Evolutionary conservation across 2,888 invertebrate genomes (phyloP), one percentile per base, ranked within the genome.

Genomic region (Endotricha flammealis): DNA sequence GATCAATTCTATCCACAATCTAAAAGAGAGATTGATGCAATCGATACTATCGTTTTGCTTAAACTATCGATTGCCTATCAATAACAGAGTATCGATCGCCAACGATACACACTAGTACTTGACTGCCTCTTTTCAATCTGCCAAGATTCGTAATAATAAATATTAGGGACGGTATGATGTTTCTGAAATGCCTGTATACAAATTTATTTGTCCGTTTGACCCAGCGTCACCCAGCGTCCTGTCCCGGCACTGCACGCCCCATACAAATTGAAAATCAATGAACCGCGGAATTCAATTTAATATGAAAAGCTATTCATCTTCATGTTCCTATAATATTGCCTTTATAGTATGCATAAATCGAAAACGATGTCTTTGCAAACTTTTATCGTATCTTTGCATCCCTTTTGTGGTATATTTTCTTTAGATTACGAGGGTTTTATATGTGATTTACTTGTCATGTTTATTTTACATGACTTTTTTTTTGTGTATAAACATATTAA

Each of bases 201-300:
- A 14, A 25, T 32, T 9, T 32, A 13, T 32, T 27, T 27, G 23
- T 13, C 23, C 11, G 22, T 32, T 24, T 24, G 32, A 13, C 9
- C 20, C 20, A 20, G 20, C 20, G 20, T 20, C 4, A 17, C 16
- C 31, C 31, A 31, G 12, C 20, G 31, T 23, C 13, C 20, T 12
- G 29, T 3, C 28, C 8, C n/a, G 9, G 13, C 12, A 53, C 57
- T 61, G 66, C 63, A 63, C 63, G 68, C 59, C 59, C 60, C 61
- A 65, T 72, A 68, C 75, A 78, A 81, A 82, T 81, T 78, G 81
- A 82, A 83, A 83, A 80, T 79, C 80, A 82, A 80, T 80, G 77
- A 78, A 77, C 75, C 73, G 55, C 60, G 65, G 66, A 64, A 75
- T 72, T 68, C 71, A 72, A 75, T 79, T 76, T 75, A 67, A 75